Base-by-base conservation (phyloP, 2,113 vertebrate genomes). In the Alexandromys fortis region DNA sequence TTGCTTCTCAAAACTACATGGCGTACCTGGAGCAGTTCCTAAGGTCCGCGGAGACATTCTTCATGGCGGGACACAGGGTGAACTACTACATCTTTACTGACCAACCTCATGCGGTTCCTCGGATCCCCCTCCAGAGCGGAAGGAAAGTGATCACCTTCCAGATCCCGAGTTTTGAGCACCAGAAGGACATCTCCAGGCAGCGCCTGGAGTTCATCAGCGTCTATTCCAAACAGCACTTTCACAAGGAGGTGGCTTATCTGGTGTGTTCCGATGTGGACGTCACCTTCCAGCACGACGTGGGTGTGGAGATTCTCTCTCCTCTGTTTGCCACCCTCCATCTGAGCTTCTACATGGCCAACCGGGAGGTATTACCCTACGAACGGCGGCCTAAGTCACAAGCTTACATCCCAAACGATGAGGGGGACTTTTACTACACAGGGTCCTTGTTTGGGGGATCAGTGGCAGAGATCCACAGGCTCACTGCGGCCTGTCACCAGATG, bases 71-170 rank as follows among this genome's bases (percentile, higher is more conserved):
- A 24, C 98, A 98, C 86, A 98, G 58, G 98, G 65, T 99, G 42
- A 96, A 98, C 72, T 93, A 98, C 17, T 98, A 98, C 13, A 67
- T 98, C 16, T 98, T 99, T 97, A 99, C 98, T 0, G 98, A 99
- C 67, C 67, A 42, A 3, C 95, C 98, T 0, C 5, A 92, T 0
- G 38, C 96, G 0, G 86, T 99, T 68, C 98, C 98, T 6, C 45
- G 22, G 5, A 75, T 72, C 33, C 22, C 35, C 47, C 95, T 98
- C 94, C 94, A 47, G 2, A 21, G 89, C 1, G 93, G 91, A 7
- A 81, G 89, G 47, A 42, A 63, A 7, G 5, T 97, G 8, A 58
- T 77, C 13, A n/a, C 96, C 12, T 33, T 97, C 13, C n/a, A 79
- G 24, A 95, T 97, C 2, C 45, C 47, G 5, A 97, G 92, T n/a